Conservation (phyloP, 2,113 vertebrate genomes). For the Taxidea taxus region DNA sequence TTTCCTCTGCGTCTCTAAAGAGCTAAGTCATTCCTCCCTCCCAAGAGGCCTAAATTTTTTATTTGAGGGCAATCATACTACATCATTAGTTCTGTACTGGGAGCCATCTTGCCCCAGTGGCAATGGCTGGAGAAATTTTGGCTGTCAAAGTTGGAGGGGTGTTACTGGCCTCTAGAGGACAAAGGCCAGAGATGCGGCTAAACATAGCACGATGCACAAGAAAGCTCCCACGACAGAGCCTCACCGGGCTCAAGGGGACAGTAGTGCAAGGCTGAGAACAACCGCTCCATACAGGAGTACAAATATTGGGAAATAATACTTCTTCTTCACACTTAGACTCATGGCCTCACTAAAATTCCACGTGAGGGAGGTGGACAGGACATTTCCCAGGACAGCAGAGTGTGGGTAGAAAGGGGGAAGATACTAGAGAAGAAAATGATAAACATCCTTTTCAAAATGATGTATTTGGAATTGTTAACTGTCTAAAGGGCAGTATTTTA, state of each 20-base stretch:
- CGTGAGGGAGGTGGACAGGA: not conserved
- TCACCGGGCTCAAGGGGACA: not conserved
- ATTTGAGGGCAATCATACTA: not conserved
- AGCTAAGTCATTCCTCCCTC: not conserved
- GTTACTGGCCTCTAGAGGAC: slow-evolving; percentile 32
- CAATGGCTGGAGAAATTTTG: not conserved
- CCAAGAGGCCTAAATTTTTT: not conserved
- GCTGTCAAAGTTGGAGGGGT: not conserved
- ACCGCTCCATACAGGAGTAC: not conserved
- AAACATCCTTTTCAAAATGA: not conserved
- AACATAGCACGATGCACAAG: not conserved
- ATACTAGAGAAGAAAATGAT: not conserved
- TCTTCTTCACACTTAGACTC: not conserved
- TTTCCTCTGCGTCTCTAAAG: not conserved
- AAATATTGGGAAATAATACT: not conserved
- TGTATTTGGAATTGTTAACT: not conserved
- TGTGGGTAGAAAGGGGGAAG: not conserved
- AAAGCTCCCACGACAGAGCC: not conserved
- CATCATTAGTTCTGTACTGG: not conserved
- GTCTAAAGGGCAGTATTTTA: not conserved
- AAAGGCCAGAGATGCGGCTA: not conserved
- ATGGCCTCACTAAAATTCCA: not conserved
- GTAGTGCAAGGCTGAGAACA: not conserved
- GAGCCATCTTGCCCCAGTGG: not conserved
- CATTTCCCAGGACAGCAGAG: not conserved